phyloP scores from a whole-genome alignment of 2,888 invertebrate species.

The Aleiodes alternator region DNA sequence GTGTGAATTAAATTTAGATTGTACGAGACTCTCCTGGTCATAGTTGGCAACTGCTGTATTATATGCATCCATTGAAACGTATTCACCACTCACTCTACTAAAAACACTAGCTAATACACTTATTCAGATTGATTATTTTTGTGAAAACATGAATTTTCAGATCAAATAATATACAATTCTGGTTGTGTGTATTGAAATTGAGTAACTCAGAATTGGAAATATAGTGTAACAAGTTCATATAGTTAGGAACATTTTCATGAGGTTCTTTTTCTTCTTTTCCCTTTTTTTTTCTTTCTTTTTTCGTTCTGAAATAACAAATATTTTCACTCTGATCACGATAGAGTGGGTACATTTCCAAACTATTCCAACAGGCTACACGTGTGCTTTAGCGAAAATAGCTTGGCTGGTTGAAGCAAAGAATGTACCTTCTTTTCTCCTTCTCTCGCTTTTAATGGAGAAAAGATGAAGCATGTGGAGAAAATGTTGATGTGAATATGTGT shows the following conservation, averaged over 20 bases:
- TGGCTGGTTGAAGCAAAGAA: constrained; percentile 18
- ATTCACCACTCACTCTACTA: constrained; percentile 2
- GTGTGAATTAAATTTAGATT: constrained; percentile 44
- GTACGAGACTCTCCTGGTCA: constrained; percentile 32
- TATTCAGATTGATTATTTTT: constrained; percentile 9
- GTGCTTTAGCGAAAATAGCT: constrained; percentile 29
- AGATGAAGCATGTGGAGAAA: background rate
- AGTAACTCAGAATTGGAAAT: background rate
- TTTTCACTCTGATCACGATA: constrained; percentile 9
- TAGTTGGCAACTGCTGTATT: constrained; percentile 15
- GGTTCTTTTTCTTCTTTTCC: background rate
- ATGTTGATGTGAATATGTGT: background rate
- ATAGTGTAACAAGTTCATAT: background rate
- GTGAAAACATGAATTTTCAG: background rate
- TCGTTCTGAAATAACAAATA: constrained; percentile 5
- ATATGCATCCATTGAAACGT: constrained; percentile 38
- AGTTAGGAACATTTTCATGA: background rate
- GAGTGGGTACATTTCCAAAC: constrained; percentile 15
- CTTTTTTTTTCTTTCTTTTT: background rate
- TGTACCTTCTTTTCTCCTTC: background rate
- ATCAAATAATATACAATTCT: constrained; percentile 4
- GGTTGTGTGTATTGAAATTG: background rate
- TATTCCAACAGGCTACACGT: constrained; percentile 24
- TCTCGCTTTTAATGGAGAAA: background rate
- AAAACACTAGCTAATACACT: background rate